Evolutionary conservation across 2,888 invertebrate genomes (phyloP).

Genomic region (Conops quadrifasciatus): DNA sequence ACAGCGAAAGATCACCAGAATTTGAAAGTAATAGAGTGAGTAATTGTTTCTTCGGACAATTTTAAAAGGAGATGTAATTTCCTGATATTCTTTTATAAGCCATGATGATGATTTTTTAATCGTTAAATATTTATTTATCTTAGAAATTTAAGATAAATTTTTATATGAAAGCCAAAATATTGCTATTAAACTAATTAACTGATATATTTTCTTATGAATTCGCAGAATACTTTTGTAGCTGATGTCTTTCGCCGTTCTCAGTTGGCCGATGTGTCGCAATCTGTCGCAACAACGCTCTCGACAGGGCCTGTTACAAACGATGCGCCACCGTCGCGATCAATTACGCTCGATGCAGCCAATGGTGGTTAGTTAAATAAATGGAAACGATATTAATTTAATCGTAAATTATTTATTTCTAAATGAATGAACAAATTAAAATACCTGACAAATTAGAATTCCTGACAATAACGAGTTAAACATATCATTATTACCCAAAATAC

Average conservation of each 20-base stretch:
- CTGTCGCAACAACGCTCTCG: conserved; percentile 62
- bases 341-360: conserved; percentile 64
- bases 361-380: conserved; percentile 61
- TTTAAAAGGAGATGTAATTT: background rate
- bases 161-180: no score
- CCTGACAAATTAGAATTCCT: background rate
- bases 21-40: conserved; percentile 63
- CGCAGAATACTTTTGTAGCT: conserved; percentile 58
- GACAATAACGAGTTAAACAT: background rate
- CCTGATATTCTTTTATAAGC: no score
- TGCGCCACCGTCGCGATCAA: conserved; percentile 59
- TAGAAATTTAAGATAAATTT: background rate
- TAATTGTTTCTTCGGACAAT: conserved; percentile 17
- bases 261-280: conserved; percentile 55
- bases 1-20: conserved; percentile 60
- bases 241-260: conserved; percentile 59
- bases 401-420: conserved; percentile 1
- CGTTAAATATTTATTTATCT: background rate
- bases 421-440: background rate
- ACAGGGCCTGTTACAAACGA: conserved; percentile 63
- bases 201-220: background rate
- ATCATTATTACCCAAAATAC: background rate
- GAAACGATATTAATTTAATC: conserved; percentile 13
- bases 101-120: conserved; percentile 1
- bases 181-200: background rate